Evolutionary conservation across 1,140 invertebrate species (phyloP).

Genomic region (Hydropsyche tenuis): DNA sequence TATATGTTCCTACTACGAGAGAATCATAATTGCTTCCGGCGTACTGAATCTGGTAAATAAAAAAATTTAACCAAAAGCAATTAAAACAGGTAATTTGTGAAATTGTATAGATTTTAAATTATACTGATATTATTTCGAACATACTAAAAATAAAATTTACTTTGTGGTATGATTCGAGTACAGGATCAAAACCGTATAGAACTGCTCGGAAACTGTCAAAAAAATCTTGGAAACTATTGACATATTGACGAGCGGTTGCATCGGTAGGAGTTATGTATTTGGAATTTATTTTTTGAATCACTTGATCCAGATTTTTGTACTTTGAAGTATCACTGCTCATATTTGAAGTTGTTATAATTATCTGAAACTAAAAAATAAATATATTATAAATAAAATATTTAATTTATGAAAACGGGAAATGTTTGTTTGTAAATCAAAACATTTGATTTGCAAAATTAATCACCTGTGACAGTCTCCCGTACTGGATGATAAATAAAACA

Average conservation of each 20-base stretch:
- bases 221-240: conserved; percentile 4
- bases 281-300: not conserved
- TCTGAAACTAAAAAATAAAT: too few relatives aligned
- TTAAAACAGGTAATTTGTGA: too few relatives aligned
- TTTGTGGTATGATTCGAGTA: not conserved
- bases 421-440: too few relatives aligned
- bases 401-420: too few relatives aligned
- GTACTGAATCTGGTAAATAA: conserved; percentile 13
- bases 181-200: not conserved
- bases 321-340: too few relatives aligned
- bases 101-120: too few relatives aligned
- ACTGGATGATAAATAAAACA: too few relatives aligned
- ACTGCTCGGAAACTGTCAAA: not conserved
- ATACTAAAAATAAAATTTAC: not conserved
- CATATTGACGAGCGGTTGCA: not conserved
- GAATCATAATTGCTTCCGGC: conserved; percentile 11
- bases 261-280: not conserved
- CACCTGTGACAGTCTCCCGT: too few relatives aligned
- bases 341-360: too few relatives aligned
- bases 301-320: not conserved
- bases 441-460: too few relatives aligned
- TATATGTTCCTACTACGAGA: not conserved
- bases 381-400: too few relatives aligned
- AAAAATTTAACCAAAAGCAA: not conserved
- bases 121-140: too few relatives aligned